Evolutionary conservation across 2,888 invertebrate species (phyloP), one percentile per base, ranked within the genome.

Genomic region (Caenorhabditis sulstoni): DNA sequence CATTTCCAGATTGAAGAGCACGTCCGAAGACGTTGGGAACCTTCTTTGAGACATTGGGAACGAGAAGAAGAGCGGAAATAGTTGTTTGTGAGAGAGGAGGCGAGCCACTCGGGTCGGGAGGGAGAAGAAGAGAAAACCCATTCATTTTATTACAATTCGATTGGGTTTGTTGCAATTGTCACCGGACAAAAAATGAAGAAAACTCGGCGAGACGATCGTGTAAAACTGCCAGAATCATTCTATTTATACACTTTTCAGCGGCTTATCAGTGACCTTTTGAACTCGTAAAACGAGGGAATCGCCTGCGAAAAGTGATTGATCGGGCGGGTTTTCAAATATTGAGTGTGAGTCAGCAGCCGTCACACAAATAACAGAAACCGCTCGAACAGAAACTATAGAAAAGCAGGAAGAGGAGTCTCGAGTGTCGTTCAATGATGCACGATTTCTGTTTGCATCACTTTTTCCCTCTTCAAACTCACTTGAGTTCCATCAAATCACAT

Each of bases 91-190:
- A 62, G 70, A 47, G 39, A 58, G n/a, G 58, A 39, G 57, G n/a
- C n/a, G 22, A 68, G 58, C 45, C 22, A 50, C 18, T 29, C n/a
- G 44, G 44, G 29, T 29, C 52, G 45, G 29, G 52, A 18, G 29
- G 11, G 41, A 20, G 9, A 44, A 35, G 20, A 16, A 67, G 57
- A 41, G 29, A 29, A 29, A 44, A 23, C 45, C 18, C 61, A 70
- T 61, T 53, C 55, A 70, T 47, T 61, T 70, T 61, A 70, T 70
- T 70, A 62, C 70, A 70, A 62, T 62, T 37, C 39, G 20, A 70
- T 70, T 53, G 41, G 39, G 58, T 41, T 58, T 59, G 58, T 50
- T 49, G 49, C 49, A 37, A 22, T 57, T 57, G 49, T 37, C 39
- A 53, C 29, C 44, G 18, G 14, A 45, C 55, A 47, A 66, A 47